phyloP scores from a whole-genome alignment of 2,113 vertebrate genomes.

The Daubentonia madagascariensis region DNA sequence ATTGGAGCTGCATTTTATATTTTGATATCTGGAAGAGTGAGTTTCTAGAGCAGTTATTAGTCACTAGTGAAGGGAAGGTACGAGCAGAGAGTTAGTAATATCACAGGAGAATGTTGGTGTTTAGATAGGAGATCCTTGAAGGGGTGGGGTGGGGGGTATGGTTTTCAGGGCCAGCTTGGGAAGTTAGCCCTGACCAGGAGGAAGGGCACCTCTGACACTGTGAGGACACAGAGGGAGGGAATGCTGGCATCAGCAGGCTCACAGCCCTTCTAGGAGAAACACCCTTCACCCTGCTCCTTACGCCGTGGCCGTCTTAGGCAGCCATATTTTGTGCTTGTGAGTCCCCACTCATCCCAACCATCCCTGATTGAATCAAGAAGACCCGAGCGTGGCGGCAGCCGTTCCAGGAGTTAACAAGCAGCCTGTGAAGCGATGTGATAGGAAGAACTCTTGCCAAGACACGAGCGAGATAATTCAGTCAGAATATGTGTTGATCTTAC shows the following conservation, averaged over 20 bases:
- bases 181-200: too few relatives aligned
- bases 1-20: background rate
- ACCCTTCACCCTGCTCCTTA: background rate
- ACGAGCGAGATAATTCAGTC: fast-evolving
- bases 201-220: background rate
- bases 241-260: fast-evolving
- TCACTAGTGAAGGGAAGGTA: background rate
- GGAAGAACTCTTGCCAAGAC: background rate
- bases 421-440: too few relatives aligned
- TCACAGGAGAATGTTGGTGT: background rate
- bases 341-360: background rate
- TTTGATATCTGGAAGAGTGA: background rate
- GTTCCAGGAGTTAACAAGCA: background rate
- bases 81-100: background rate
- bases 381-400: background rate
- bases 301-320: background rate
- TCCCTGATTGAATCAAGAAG: background rate
- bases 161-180: background rate
- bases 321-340: background rate
- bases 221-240: background rate
- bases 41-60: background rate
- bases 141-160: background rate
- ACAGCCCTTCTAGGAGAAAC: background rate
- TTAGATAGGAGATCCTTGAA: background rate
- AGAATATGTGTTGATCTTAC: background rate